Evolutionary conservation across 1,140 invertebrate genomes (phyloP).

Genomic region (Drosophila aff.): DNA sequence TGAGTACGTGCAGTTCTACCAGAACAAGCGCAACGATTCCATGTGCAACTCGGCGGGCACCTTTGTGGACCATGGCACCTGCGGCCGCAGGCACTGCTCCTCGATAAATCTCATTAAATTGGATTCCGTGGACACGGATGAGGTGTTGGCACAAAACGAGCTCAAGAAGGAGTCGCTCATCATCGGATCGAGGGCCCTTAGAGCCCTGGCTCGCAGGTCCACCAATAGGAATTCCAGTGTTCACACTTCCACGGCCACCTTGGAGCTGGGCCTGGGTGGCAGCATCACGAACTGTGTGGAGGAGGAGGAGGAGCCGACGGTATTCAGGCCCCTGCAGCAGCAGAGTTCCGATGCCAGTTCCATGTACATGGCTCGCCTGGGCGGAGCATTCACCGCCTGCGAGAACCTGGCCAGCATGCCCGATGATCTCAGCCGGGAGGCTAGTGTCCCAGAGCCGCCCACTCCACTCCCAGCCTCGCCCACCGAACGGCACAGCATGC

Average conservation of each 20-base stretch:
- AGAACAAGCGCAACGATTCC: slow-evolving; percentile 81
- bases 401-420: slow-evolving; percentile 89
- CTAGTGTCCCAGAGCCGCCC: slow-evolving; percentile 5
- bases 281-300: slow-evolving; percentile 66
- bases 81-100: slow-evolving; percentile 53
- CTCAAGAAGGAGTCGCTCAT: slow-evolving; percentile 78
- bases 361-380: slow-evolving; percentile 85
- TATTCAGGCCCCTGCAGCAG: slow-evolving; percentile 33
- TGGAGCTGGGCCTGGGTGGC: slow-evolving; percentile 77
- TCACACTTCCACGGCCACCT: slow-evolving; percentile 85
- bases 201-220: slow-evolving; percentile 71
- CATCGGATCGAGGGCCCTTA: slow-evolving; percentile 75
- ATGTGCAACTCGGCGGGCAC: slow-evolving; percentile 83
- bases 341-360: slow-evolving; percentile 88
- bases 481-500: slow-evolving; percentile 84
- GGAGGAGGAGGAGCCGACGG: slow-evolving; percentile 21
- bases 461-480: slow-evolving; percentile 45
- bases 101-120: slow-evolving; percentile 80
- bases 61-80: slow-evolving; percentile 85
- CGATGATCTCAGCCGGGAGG: slow-evolving; percentile 81
- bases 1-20: slow-evolving; percentile 88
- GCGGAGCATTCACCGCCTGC: slow-evolving; percentile 87
- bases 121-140: slow-evolving; percentile 57
- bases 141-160: slow-evolving; percentile 53
- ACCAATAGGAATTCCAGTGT: slow-evolving; percentile 76